phyloP scores from a whole-genome alignment of 2,888 invertebrate genomes.

The Bruchidius siliquastri region DNA sequence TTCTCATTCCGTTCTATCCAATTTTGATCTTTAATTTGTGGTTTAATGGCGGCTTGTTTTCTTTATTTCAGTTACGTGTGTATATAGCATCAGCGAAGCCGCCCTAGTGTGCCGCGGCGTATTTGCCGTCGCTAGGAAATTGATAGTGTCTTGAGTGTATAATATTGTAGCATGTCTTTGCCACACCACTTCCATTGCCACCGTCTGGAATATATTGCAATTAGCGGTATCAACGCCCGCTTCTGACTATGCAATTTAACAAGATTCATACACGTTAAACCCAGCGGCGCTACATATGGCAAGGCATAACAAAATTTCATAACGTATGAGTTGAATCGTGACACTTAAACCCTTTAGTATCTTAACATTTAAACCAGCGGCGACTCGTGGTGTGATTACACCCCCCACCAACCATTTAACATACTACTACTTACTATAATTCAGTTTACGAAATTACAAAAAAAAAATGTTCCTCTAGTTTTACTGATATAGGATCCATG shows the following conservation, averaged over 20 bases:
- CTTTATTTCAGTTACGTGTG: background rate
- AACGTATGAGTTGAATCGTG: too few species aligned
- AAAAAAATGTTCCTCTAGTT: too few species aligned
- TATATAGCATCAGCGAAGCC: background rate
- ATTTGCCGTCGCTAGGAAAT: background rate
- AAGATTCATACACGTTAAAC: background rate
- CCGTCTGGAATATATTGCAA: slow-evolving; percentile 4
- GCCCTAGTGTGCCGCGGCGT: background rate
- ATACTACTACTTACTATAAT: too few species aligned
- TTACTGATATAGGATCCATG: too few species aligned
- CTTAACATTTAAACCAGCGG: too few species aligned
- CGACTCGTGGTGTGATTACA: too few species aligned
- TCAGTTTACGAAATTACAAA: too few species aligned
- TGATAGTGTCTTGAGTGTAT: slow-evolving; percentile 1
- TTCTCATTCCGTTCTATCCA: too few species aligned
- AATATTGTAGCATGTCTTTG: slow-evolving; percentile 1
- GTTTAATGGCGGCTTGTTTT: background rate
- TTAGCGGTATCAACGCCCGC: slow-evolving; percentile 4
- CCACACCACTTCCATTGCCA: background rate
- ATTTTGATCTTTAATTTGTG: background rate
- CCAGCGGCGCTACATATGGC: background rate
- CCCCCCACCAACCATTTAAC: too few species aligned
- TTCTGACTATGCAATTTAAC: background rate
- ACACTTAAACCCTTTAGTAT: too few species aligned
- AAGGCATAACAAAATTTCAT: too few species aligned